These are phyloP conservation scores for Tryphoninae sp. DNA, from an alignment of 2,888 invertebrate species.

Conservation along the genomic window DNA sequence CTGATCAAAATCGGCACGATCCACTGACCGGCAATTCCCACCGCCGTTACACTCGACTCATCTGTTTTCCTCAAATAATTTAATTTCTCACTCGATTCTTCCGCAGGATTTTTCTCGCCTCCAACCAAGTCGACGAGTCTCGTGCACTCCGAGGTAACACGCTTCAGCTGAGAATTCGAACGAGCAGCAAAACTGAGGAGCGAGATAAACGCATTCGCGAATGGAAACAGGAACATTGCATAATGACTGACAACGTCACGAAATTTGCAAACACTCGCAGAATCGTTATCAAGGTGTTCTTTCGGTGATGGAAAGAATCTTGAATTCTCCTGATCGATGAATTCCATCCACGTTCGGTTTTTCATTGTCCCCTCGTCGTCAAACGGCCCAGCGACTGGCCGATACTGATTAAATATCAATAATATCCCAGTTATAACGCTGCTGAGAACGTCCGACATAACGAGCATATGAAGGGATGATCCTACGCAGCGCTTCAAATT, in stretches of 20 bases:
- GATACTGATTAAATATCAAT: conserved; percentile 64
- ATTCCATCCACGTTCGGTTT: conserved; percentile 43
- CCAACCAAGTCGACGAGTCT: conserved; percentile 18
- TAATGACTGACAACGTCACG: conserved; percentile 72
- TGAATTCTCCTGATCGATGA: conserved; percentile 42
- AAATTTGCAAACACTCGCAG: conserved; percentile 66
- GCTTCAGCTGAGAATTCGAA: conserved; percentile 66
- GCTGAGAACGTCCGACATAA: conserved; percentile 73
- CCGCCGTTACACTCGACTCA: conserved; percentile 59
- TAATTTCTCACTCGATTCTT: neutral
- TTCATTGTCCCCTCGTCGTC: neutral
- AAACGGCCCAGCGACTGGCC: conserved; percentile 9
- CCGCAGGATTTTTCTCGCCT: conserved; percentile 17
- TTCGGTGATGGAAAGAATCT: conserved; percentile 16
- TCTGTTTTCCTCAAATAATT: conserved; percentile 34
- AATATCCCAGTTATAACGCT: conserved; percentile 65
- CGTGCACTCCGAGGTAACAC: conserved; percentile 61
- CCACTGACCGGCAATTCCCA: conserved; percentile 74
- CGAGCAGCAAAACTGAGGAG: conserved; percentile 72
- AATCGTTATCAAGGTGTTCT: conserved; percentile 22
- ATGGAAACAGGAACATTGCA: conserved; percentile 75
- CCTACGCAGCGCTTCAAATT: conserved; percentile 63
- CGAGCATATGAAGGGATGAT: conserved; percentile 69
- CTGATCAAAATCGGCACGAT: conserved; percentile 72
- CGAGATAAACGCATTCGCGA: conserved; percentile 77